phyloP scores from a whole-genome alignment of 1,140 invertebrate species.

The Drosophila truncata region DNA sequence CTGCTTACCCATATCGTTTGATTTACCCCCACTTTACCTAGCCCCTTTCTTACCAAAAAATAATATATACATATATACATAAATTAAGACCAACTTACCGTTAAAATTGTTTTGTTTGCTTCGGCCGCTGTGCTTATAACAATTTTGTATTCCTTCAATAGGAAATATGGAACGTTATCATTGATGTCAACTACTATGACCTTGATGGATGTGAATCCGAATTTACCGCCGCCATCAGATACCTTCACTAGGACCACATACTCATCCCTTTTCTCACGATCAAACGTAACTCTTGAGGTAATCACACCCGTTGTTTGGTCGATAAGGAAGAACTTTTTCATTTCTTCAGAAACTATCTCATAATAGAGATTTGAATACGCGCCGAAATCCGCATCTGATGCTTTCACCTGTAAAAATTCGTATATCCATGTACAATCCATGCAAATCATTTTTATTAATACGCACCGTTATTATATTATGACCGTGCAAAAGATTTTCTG shows the following conservation, averaged over 20 bases:
- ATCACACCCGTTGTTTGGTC: slow-evolving; percentile 93
- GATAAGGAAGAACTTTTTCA: slow-evolving; percentile 92
- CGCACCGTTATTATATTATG: slow-evolving; percentile 80
- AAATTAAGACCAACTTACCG: slow-evolving; percentile 85
- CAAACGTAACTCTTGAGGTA: slow-evolving; percentile 90
- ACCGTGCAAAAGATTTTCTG: slow-evolving; percentile 93
- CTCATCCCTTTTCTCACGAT: slow-evolving; percentile 91
- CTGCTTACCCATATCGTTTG: too few species aligned
- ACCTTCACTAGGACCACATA: slow-evolving; percentile 94
- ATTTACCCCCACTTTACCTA: background rate
- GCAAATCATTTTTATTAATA: background rate
- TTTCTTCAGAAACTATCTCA: slow-evolving; percentile 91
- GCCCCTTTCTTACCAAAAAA: background rate
- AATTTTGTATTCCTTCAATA: slow-evolving; percentile 92
- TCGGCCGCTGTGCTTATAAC: slow-evolving; percentile 89
- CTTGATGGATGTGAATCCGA: slow-evolving; percentile 91
- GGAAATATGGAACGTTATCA: slow-evolving; percentile 94
- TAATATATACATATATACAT: background rate
- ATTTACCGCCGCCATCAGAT: slow-evolving; percentile 93
- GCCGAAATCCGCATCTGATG: slow-evolving; percentile 92
- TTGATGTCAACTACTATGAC: slow-evolving; percentile 94
- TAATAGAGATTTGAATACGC: slow-evolving; percentile 93
- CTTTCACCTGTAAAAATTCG: slow-evolving; percentile 87
- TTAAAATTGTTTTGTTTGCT: slow-evolving; percentile 89
- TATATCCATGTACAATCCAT: background rate